Evolutionary conservation across 53 echinoderm and acorn worm species (phyloP), one percentile per base, ranked within the genome.

Genomic region (Holothuria leucospilota): DNA sequence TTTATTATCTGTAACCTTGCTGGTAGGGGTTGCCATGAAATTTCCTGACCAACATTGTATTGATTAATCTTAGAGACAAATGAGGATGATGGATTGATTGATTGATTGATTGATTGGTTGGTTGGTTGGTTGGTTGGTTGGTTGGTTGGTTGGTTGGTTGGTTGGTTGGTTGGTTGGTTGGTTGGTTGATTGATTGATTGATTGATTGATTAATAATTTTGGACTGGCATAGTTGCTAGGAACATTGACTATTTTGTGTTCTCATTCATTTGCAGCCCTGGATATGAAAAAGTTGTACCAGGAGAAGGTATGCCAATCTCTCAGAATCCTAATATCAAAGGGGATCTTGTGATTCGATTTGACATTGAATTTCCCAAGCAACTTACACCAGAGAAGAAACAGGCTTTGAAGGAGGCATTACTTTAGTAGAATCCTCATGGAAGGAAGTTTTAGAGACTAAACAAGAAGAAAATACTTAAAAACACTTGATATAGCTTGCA

Each of bases 221-320:
- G 46, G 6, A 46, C 56, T 56, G 56, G 18, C 8, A 18, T 1
- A 56, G 56, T 56, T 2, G 56, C 4, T 16, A 18, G 18, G 18
- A 56, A 16, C 16, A 16, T 15, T 56, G 16, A 56, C 56, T 16
- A 18, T 16, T 9, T 2, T 16, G 18, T 56, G 15, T 56, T 56
- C 11, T 46, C 46, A 46, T 56, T 15, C 53, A 15, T 29, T 69
- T 81, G 3, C 92, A 98, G 98, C 28, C 98, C 98, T 53, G 98
- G 95, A 20, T 98, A 93, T 72, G 88, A 93, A 63, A 98, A 98
- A 62, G 74, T 93, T 27, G 98, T 98, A 9, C 95, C 95, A 6
- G 95, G 98, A 46, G 98, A 98, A 89, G 98, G 98, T 23, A 95
- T 98, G 95, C 98, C 98, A 9, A 88, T 98, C 41, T 97, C 97